phyloP scores from a whole-genome alignment of 1,140 invertebrate genomes.

The Pseudomyrmex sp. region DNA sequence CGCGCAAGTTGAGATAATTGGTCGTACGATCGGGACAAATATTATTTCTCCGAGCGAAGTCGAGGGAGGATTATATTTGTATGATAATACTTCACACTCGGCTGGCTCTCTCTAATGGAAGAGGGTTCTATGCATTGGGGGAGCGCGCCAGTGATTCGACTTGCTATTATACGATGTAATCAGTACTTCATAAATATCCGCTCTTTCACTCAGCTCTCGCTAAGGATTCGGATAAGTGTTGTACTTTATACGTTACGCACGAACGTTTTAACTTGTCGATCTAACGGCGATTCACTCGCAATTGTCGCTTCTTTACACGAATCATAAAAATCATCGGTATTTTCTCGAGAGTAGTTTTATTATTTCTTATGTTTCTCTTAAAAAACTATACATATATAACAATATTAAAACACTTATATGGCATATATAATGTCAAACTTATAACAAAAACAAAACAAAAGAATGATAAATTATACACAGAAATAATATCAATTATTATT shows the following conservation, averaged over 20 bases:
- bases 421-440: no score
- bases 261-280: slow-evolving; percentile 32
- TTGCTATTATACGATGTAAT: slow-evolving; percentile 73
- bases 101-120: slow-evolving; percentile 57
- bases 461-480: neutral
- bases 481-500: neutral
- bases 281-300: neutral
- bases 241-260: slow-evolving; percentile 41
- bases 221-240: slow-evolving; percentile 43
- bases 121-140: slow-evolving; percentile 47
- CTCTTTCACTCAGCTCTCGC: slow-evolving; percentile 58
- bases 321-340: neutral
- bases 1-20: slow-evolving; percentile 73
- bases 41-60: slow-evolving; percentile 67
- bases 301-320: neutral
- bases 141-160: slow-evolving; percentile 65
- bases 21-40: slow-evolving; percentile 72
- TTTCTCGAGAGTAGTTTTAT: neutral
- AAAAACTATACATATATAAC: no score
- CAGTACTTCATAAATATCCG: slow-evolving; percentile 72
- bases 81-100: slow-evolving; percentile 72
- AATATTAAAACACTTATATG: no score
- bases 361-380: neutral
- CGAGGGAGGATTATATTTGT: slow-evolving; percentile 72
- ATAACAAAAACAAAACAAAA: no score